Conservation (phyloP, 1,140 invertebrate species). For the Hestina assimilis region DNA sequence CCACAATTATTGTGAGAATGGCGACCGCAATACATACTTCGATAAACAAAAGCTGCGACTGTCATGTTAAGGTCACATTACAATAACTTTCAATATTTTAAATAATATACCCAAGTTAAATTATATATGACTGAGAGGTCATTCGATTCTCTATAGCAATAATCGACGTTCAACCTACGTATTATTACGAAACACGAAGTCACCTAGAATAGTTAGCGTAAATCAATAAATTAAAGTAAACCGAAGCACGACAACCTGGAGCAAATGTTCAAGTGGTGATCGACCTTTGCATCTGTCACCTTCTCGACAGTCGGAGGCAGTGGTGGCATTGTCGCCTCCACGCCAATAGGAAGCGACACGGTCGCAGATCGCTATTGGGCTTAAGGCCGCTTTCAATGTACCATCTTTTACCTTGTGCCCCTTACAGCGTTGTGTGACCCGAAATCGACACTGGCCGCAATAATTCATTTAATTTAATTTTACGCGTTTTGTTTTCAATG, state of each 20-base stretch:
- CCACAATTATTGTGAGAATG: slow-evolving; percentile 36
- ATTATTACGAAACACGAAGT: not conserved
- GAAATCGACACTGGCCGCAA: slow-evolving; percentile 48
- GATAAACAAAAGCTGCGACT: slow-evolving; percentile 49
- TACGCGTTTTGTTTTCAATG: no score
- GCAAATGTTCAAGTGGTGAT: slow-evolving; percentile 41
- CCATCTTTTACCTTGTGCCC: slow-evolving; percentile 78
- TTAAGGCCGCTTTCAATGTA: slow-evolving; percentile 77
- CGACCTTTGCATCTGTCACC: slow-evolving; percentile 67
- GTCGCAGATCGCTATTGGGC: slow-evolving; percentile 74
- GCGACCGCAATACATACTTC: slow-evolving; percentile 32
- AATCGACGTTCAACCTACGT: not conserved
- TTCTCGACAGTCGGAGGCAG: slow-evolving; percentile 54
- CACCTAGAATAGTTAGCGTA: not conserved
- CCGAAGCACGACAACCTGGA: slow-evolving; percentile 3
- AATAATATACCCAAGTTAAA: not conserved
- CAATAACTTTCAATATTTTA: slow-evolving; percentile 14
- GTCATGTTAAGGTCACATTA: slow-evolving; percentile 36
- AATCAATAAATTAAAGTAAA: not conserved
- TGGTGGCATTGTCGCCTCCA: slow-evolving; percentile 70
- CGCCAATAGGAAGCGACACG: slow-evolving; percentile 73
- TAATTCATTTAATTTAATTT: slow-evolving; percentile 21
- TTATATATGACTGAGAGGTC: not conserved
- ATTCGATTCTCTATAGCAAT: not conserved
- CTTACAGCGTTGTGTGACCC: slow-evolving; percentile 68